Base-by-base conservation (phyloP, 2,113 vertebrate species). In the Cnemophilus loriae region DNA sequence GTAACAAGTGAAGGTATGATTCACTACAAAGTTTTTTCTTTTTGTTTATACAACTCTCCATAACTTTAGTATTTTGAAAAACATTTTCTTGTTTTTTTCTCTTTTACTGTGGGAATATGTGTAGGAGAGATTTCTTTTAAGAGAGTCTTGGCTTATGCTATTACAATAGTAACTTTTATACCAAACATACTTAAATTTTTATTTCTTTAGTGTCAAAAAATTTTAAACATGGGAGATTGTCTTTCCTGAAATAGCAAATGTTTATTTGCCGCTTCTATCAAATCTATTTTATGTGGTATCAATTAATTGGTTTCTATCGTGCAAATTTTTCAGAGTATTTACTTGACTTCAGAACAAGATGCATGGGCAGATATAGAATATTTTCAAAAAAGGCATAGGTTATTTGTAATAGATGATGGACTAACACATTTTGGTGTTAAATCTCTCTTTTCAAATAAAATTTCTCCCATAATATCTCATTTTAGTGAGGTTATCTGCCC, bases 141-240 rank as follows among this genome's bases (percentile, higher is more conserved):
- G 35, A 71, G 26, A 49, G 13, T 37, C 33, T 94, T 92, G 20
- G 20, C 37, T 93, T 81, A 75, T 55, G 9, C 35, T 92, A 28
- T 63, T 94, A 27, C 35, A 93, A 6, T 93, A 61, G 39, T 92
- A 82, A 78, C 69, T 70, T 94, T 52, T 84, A 77, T 75, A 47
- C 7, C 26, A 76, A 86, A 56, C 7, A 64, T 49, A 60, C 52
- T 93, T 90, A 85, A 21, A 20, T 93, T 90, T 94, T 49, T 74
- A 83, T 96, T 97, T 93, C 79, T 91, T 84, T 24, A 49, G 8
- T 85, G 13, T 86, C 37, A 86, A 84, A 77, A 90, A 46, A 16
- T 78, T 90, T 64, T 91, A 84, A 69, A 81, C 26, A 22, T 55
- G 44, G 21, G n/a, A 52, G 55, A 83, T 84, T 61, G 39, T 23